Base-by-base conservation (phyloP, 2,888 invertebrate genomes). In the Antitype chi region DNA sequence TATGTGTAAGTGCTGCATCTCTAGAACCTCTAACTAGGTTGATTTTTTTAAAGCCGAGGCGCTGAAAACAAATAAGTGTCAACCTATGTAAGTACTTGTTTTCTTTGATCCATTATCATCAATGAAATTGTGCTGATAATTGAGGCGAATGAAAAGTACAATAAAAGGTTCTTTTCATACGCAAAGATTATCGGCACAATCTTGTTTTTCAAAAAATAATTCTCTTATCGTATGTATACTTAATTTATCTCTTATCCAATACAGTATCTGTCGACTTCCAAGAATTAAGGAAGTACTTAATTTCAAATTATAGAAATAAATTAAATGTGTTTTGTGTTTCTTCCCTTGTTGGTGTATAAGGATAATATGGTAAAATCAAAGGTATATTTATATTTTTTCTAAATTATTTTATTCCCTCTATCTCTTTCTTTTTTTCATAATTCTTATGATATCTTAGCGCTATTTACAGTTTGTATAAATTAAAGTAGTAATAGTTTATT, bases 391-490 rank as follows among this genome's bases (percentile, higher is more conserved):
- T 5, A 5, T 88, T 90, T 92, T 85, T 95, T 88, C 92, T 92
- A 92, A 93, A 95, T 95, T 93, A 94, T 95, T 93, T 95, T 95
- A 96, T 96, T 96, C 94, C 94, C 94, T 95, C 95, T 95, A 95
- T 96, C 95, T 95, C 94, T 93, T 95, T 94, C 94, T 94, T 95
- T 95, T 94, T 96, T 95, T 94, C 92, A 95, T 96, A 94, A 93
- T 94, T 90, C 95, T 96, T 95, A 95, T 87, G 89, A 94, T 95
- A 95, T 92, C 96, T 96, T 96, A 96, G 91, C 93, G 87, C 92
- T 96, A 96, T 96, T 95, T 96, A 96, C 96, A 96, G 93, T 95
- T 96, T 95, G 94, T 95, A 96, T 96, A 96, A 96, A 95, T 96
- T 95, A 96, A 94, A 93, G 93, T 95, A 95, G 93, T 94, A 94